These are phyloP conservation scores for Phrynocephalus vlangalii DNA, from an alignment of 2,797 vertebrate genomes.

Conservation along the genomic window DNA sequence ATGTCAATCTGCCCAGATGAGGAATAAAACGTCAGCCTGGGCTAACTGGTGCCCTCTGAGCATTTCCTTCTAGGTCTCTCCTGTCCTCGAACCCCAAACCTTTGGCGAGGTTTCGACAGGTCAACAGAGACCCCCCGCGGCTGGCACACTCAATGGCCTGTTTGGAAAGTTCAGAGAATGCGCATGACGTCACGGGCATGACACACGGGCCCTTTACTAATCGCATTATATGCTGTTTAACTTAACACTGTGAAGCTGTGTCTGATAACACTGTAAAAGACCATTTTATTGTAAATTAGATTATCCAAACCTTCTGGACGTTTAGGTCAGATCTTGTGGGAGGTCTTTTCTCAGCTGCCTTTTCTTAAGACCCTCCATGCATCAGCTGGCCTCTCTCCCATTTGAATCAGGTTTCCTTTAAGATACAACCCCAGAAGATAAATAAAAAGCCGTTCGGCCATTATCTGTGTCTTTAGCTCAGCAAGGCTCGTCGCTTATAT, in stretches of 20 bases:
- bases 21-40: no score
- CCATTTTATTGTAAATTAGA: slow-evolving; percentile 75
- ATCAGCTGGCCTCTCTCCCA: background rate
- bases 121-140: background rate
- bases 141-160: background rate
- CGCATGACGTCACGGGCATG: slow-evolving; percentile 67
- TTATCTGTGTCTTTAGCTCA: slow-evolving; percentile 38
- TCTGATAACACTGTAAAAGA: slow-evolving; percentile 74
- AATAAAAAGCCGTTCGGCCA: slow-evolving; percentile 23
- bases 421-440: slow-evolving; percentile 33
- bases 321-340: slow-evolving; percentile 68
- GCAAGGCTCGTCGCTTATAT: slow-evolving; percentile 17
- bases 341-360: slow-evolving; percentile 58
- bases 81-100: no score
- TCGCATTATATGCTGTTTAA: slow-evolving; percentile 74
- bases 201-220: slow-evolving; percentile 60
- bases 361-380: background rate
- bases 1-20: no score
- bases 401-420: slow-evolving; percentile 33
- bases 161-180: background rate
- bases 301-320: slow-evolving; percentile 70
- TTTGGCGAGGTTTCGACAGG: background rate
- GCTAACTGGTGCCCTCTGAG: no score
- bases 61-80: no score
- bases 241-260: slow-evolving; percentile 70